Conservation (phyloP, 2,797 vertebrate species). For the Xyrichtys novacula region DNA sequence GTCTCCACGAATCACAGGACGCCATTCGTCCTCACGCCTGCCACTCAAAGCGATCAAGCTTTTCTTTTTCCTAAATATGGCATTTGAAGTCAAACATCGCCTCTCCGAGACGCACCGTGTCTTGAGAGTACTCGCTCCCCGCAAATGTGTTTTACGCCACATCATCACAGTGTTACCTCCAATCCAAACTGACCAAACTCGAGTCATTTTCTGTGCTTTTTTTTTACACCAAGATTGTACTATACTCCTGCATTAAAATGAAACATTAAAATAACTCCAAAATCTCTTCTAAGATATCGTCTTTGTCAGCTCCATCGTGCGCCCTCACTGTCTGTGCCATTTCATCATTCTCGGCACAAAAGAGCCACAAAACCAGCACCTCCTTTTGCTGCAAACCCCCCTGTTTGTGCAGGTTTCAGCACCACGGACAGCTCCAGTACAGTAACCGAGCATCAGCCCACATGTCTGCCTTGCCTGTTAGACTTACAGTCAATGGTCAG, state of each 20-base stretch:
- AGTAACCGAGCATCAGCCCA: conserved; percentile 27
- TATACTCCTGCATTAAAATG: neutral
- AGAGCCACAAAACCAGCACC: neutral
- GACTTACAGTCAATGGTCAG: conserved; percentile 49
- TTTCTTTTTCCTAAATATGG: conserved; percentile 67
- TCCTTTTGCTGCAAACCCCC: neutral
- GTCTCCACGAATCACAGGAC: conserved; percentile 39
- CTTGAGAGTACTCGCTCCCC: conserved; percentile 15
- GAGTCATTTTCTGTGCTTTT: conserved; percentile 4
- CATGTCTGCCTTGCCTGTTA: conserved; percentile 40
- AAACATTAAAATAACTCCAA: conserved; percentile 22
- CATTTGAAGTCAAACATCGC: conserved; percentile 74
- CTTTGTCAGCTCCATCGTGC: no score
- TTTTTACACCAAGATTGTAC: neutral
- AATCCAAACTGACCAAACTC: neutral
- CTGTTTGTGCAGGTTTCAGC: conserved; percentile 60
- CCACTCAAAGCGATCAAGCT: conserved; percentile 71
- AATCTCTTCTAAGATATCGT: neutral
- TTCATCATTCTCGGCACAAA: conserved; percentile 5
- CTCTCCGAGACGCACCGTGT: conserved; percentile 38
- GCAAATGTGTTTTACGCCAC: conserved; percentile 32
- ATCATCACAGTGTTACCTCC: conserved; percentile 15
- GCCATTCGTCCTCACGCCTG: conserved; percentile 72
- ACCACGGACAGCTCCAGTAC: conserved; percentile 76
- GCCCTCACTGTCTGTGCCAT: conserved; percentile 24